These are phyloP conservation scores for Drosophila santomea DNA, from an alignment of 1,140 invertebrate genomes.

Conservation along the genomic window DNA sequence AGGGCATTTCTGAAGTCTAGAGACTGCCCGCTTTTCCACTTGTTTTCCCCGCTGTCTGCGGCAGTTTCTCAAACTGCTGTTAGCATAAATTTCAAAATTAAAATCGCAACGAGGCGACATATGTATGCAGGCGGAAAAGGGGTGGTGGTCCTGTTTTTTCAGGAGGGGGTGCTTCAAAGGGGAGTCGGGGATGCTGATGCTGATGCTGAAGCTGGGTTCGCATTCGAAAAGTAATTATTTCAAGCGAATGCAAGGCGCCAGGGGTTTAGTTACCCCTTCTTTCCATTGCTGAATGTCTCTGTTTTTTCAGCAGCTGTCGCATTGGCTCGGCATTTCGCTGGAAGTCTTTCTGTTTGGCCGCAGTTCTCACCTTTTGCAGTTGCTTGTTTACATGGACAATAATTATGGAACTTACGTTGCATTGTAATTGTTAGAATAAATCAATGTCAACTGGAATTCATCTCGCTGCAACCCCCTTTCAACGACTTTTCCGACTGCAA, in stretches of 20 bases:
- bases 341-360: conserved; percentile 10
- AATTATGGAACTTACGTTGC: conserved; percentile 81
- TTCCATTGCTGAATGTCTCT: conserved; percentile 18
- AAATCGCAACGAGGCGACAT: conserved; percentile 80
- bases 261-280: conserved; percentile 38
- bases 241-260: conserved; percentile 69
- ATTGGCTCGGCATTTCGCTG: conserved; percentile 67
- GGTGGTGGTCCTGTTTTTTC: conserved; percentile 22
- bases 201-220: conserved; percentile 25
- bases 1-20: conserved; percentile 11
- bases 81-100: conserved; percentile 83
- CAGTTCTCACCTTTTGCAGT: conserved; percentile 33
- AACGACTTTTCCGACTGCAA: conserved; percentile 15
- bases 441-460: conserved; percentile 68
- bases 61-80: conserved; percentile 77
- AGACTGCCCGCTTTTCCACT: not conserved
- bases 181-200: conserved; percentile 16
- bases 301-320: conserved; percentile 69
- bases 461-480: conserved; percentile 15
- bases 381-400: conserved; percentile 81
- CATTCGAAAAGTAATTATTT: conserved; percentile 84
- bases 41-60: conserved; percentile 30
- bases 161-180: conserved; percentile 7
- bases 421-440: conserved; percentile 78
- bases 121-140: conserved; percentile 48